These are phyloP conservation scores for Brachystomella parvula DNA, from an alignment of 1,140 invertebrate species.

Conservation along the genomic window DNA sequence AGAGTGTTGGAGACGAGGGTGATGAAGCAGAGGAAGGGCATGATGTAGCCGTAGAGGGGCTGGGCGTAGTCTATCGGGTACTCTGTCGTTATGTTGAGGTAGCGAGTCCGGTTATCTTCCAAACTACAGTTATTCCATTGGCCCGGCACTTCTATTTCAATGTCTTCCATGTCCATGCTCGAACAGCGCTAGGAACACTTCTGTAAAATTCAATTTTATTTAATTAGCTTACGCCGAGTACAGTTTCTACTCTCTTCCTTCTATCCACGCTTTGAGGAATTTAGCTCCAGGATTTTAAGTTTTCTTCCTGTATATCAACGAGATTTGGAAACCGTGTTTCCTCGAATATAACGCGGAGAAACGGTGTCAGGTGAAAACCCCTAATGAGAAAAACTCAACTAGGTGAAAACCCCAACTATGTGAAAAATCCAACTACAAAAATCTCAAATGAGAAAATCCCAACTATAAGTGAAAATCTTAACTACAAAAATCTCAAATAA, in stretches of 20 bases:
- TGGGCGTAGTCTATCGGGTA: slow-evolving; percentile 58
- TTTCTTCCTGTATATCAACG: too few relatives aligned
- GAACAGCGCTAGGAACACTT: background rate
- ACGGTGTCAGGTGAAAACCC: too few relatives aligned
- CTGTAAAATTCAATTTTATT: background rate
- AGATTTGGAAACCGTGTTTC: too few relatives aligned
- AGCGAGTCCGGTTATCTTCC: slow-evolving; percentile 2
- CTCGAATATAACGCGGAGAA: too few relatives aligned
- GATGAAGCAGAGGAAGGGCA: slow-evolving; percentile 73
- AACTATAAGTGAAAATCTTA: too few relatives aligned
- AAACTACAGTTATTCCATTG: background rate
- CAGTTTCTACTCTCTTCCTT: background rate
- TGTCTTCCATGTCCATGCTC: background rate
- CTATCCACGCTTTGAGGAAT: too few relatives aligned
- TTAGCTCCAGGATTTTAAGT: background rate
- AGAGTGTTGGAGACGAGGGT: slow-evolving; percentile 85
- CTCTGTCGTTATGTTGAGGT: slow-evolving; percentile 55
- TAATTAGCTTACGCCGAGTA: background rate
- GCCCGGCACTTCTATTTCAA: too few relatives aligned
- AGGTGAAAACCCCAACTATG: too few relatives aligned
- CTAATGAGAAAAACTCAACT: too few relatives aligned
- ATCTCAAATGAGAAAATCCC: too few relatives aligned
- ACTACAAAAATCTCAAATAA: too few relatives aligned
- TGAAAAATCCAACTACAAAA: too few relatives aligned
- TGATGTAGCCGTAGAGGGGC: slow-evolving; percentile 62